phyloP scores from a whole-genome alignment of 2,888 invertebrate species.

The Parasteatoda lunata region DNA sequence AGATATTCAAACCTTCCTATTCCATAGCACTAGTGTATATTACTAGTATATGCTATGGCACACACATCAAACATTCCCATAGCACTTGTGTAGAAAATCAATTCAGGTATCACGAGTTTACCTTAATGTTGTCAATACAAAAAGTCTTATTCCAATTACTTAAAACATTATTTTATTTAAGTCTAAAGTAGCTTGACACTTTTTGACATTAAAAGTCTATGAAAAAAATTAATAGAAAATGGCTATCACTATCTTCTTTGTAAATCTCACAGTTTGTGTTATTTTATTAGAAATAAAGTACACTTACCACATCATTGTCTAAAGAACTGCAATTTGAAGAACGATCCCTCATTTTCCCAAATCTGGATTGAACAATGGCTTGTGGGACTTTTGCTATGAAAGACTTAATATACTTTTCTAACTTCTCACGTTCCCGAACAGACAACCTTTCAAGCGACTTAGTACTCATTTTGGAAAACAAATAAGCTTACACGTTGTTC shows the following conservation, averaged over 20 bases:
- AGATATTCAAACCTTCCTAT: no score
- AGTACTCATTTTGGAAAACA: conserved; percentile 10
- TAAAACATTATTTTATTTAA: background rate
- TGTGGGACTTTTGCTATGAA: conserved; percentile 90
- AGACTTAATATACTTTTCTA: conserved; percentile 86
- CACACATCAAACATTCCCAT: no score
- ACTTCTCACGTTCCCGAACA: conserved; percentile 8
- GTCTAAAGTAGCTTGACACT: background rate
- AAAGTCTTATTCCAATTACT: background rate
- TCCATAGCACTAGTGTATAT: no score
- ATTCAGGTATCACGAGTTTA: background rate
- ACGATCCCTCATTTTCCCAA: conserved; percentile 81
- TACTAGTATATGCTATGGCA: no score
- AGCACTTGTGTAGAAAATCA: no score
- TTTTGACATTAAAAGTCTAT: background rate
- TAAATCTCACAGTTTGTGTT: background rate
- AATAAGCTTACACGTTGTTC: no score
- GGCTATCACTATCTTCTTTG: background rate
- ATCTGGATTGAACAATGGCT: conserved; percentile 92
- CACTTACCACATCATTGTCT: conserved; percentile 87
- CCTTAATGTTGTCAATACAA: background rate
- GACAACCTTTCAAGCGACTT: conserved; percentile 14
- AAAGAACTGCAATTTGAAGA: conserved; percentile 76
- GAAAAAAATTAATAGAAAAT: background rate
- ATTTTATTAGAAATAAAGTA: conserved; percentile 13